phyloP scores from a whole-genome alignment of 2,888 invertebrate species.

The Apoda limacodes region DNA sequence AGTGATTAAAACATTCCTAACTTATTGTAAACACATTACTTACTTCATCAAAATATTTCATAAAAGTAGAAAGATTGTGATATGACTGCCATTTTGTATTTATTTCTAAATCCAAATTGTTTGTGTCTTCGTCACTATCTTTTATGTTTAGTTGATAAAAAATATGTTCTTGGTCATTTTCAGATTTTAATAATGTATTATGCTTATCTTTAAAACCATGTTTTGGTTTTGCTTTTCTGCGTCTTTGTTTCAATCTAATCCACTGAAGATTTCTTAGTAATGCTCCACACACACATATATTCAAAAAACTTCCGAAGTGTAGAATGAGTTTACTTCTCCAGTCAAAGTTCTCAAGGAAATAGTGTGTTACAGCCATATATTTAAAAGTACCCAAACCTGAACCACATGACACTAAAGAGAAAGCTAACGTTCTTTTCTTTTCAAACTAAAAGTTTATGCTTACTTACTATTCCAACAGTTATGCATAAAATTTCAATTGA shows the following conservation, averaged over 20 bases:
- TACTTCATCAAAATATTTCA: too few species aligned
- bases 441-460: constrained; percentile 94
- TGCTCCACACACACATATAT: constrained; percentile 87
- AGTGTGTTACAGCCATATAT: constrained; percentile 86
- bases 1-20: too few species aligned
- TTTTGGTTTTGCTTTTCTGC: constrained; percentile 66
- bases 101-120: constrained; percentile 74
- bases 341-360: constrained; percentile 78
- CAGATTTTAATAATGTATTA: constrained; percentile 53
- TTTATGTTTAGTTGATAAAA: too few species aligned
- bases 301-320: constrained; percentile 85
- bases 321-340: constrained; percentile 86
- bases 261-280: constrained; percentile 92
- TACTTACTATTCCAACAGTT: constrained; percentile 87
- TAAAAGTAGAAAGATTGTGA: too few species aligned
- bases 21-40: too few species aligned
- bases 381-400: constrained; percentile 91
- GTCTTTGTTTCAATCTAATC: constrained; percentile 75
- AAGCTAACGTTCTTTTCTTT: constrained; percentile 86
- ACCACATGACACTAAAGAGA: constrained; percentile 89
- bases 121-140: constrained; percentile 71
- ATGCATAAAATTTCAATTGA: constrained; percentile 82
- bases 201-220: constrained; percentile 54
- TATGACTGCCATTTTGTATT: too few species aligned
- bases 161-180: too few species aligned